Percentiles rank a stretch among this genome's conserved stretches.
Conservation (phyloP, 2,888 invertebrate species). For the Limenitis camilla region DNA sequence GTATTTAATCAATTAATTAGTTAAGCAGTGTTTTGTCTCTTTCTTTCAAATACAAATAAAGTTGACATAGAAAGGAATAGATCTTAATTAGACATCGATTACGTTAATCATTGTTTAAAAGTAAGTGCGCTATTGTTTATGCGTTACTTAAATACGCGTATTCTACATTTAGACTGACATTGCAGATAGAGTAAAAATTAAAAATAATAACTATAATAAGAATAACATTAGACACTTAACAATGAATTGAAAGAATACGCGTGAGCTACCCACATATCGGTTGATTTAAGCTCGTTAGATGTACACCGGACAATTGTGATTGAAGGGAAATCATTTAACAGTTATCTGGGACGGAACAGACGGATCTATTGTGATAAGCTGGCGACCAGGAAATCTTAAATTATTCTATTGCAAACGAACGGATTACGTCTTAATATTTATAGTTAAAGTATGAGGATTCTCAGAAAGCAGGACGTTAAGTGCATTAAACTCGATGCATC, state of each 20-base stretch:
- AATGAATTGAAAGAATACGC: conserved; percentile 20
- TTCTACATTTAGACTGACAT: too few relatives aligned
- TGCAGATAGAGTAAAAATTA: too few relatives aligned
- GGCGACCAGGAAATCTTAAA: conserved; percentile 39
- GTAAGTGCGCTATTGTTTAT: too few relatives aligned
- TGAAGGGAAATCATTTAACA: conserved; percentile 42
- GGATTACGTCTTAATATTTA: conserved; percentile 33
- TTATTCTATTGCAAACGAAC: conserved; percentile 41
- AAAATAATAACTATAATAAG: too few relatives aligned
- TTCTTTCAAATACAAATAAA: too few relatives aligned
- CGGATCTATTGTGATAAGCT: conserved; percentile 39
- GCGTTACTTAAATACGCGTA: too few relatives aligned
- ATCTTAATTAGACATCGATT: too few relatives aligned
- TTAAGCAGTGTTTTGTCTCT: too few relatives aligned
- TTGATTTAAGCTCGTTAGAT: conserved; percentile 41
- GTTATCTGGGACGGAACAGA: conserved; percentile 39
- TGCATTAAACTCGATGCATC: not conserved
- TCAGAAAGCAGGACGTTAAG: conserved; percentile 12
- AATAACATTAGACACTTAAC: not conserved
- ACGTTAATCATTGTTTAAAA: too few relatives aligned
- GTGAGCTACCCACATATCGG: conserved; percentile 35
- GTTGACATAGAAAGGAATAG: too few relatives aligned
- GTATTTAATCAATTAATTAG: too few relatives aligned
- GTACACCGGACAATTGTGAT: conserved; percentile 32
- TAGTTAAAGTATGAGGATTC: conserved; percentile 20